These are phyloP conservation scores for Ptychodera flava DNA, from an alignment of 35 echinoderm and acorn worm genomes.

Conservation along the genomic window DNA sequence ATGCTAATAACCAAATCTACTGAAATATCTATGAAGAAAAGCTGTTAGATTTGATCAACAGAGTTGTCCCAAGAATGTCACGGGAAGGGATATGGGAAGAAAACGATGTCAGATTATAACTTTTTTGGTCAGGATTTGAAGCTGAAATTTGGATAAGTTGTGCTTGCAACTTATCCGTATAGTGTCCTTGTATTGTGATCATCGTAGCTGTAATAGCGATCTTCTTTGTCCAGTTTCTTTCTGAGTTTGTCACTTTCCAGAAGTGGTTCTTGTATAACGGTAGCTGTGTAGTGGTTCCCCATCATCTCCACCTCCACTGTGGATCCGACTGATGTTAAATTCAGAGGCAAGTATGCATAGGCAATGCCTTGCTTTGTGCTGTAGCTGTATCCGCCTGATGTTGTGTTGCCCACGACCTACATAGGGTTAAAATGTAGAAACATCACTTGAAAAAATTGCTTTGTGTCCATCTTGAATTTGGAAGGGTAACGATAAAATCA, in stretches of 20 bases:
- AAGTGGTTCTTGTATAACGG: neutral
- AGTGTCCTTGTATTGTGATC: neutral
- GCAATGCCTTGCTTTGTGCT: neutral
- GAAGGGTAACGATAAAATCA: too few relatives aligned
- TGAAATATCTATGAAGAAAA: too few relatives aligned
- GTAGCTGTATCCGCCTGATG: neutral
- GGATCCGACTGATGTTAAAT: neutral
- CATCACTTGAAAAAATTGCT: too few relatives aligned
- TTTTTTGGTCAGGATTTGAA: too few relatives aligned
- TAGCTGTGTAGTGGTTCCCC: neutral
- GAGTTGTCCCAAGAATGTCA: too few relatives aligned
- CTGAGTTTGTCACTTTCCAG: slow-evolving; percentile 48
- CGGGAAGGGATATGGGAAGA: too few relatives aligned
- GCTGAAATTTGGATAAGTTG: too few relatives aligned
- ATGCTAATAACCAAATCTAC: too few relatives aligned
- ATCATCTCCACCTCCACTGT: neutral
- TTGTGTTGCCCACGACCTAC: neutral
- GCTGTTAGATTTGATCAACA: too few relatives aligned
- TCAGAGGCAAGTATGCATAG: neutral
- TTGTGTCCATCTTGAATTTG: too few relatives aligned
- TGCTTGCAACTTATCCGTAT: neutral
- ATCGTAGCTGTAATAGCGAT: neutral
- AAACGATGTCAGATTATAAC: too few relatives aligned
- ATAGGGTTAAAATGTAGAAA: too few relatives aligned
- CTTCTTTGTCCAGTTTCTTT: neutral